Conservation (phyloP, 2,888 invertebrate species). For the Malthinus seriepunctatus region DNA sequence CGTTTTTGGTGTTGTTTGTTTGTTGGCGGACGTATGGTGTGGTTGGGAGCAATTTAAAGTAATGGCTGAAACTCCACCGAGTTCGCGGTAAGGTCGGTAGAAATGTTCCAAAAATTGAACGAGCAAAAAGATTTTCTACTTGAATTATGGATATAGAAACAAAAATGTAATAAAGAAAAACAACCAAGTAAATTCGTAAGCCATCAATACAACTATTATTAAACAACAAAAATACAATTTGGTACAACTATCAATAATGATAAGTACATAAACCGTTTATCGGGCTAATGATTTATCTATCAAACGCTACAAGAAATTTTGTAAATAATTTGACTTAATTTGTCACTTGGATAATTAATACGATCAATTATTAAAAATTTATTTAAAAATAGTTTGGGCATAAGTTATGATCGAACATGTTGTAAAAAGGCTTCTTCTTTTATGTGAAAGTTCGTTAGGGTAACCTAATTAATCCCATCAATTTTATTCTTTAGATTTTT, state of each 20-base stretch:
- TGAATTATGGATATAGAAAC: constrained; percentile 5
- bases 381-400: too few species aligned
- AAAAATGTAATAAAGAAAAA: background rate
- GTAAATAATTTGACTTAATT: too few species aligned
- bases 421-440: background rate
- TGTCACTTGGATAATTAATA: too few species aligned
- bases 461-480: constrained; percentile 26
- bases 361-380: too few species aligned
- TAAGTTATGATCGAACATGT: too few species aligned
- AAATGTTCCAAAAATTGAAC: constrained; percentile 16
- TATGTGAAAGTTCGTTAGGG: constrained; percentile 17
- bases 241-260: too few species aligned
- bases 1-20: constrained; percentile 40
- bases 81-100: constrained; percentile 8
- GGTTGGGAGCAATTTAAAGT: constrained; percentile 34
- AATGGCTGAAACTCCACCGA: constrained; percentile 26
- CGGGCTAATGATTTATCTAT: too few species aligned
- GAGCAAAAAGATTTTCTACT: constrained; percentile 7
- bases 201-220: background rate
- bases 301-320: too few species aligned
- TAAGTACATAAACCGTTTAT: too few species aligned
- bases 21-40: constrained; percentile 35
- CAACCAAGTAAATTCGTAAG: background rate
- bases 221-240: too few species aligned
- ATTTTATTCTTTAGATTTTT: constrained; percentile 19